Evolutionary conservation across 37 sponge, comb jelly and placozoan genomes (phyloP).

Genomic region (Aphrocallistes beatrix): DNA sequence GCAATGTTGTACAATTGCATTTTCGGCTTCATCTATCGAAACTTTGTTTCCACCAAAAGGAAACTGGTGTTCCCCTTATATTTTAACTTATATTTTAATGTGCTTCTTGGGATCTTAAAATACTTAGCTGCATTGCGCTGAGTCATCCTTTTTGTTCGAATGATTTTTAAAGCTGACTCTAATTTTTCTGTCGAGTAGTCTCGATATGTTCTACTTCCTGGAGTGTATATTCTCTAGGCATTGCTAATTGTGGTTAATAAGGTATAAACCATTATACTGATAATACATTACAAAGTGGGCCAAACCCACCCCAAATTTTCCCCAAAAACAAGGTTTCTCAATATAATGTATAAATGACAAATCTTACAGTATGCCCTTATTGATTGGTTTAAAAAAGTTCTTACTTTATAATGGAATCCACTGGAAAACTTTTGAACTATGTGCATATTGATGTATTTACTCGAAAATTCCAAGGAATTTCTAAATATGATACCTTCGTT

Average conservation of each 20-base stretch:
- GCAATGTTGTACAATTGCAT: conserved; percentile 14
- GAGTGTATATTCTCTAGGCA: neutral
- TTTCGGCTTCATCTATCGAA: conserved; percentile 16
- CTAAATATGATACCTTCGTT: conserved; percentile 1
- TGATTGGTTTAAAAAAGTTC: neutral
- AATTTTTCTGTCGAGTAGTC: conserved; percentile 11
- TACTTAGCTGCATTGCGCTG: conserved; percentile 9
- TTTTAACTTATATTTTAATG: neutral
- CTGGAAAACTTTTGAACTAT: neutral
- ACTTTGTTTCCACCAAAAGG: conserved; percentile 13
- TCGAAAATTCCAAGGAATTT: conserved; percentile 16
- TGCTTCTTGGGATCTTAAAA: conserved; percentile 15
- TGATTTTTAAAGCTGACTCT: neutral
- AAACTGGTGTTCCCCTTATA: neutral
- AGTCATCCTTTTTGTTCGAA: neutral
- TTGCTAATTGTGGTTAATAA: neutral
- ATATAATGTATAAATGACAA: neutral
- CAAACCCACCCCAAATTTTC: conserved; percentile 13
- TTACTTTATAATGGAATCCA: neutral
- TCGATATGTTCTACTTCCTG: neutral
- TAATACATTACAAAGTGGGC: neutral
- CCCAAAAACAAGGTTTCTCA: neutral
- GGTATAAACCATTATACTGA: neutral
- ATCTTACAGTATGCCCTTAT: neutral
- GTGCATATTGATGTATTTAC: neutral